These are phyloP conservation scores for Capromys pilorides DNA, from an alignment of 2,797 vertebrate genomes.

Conservation along the genomic window DNA sequence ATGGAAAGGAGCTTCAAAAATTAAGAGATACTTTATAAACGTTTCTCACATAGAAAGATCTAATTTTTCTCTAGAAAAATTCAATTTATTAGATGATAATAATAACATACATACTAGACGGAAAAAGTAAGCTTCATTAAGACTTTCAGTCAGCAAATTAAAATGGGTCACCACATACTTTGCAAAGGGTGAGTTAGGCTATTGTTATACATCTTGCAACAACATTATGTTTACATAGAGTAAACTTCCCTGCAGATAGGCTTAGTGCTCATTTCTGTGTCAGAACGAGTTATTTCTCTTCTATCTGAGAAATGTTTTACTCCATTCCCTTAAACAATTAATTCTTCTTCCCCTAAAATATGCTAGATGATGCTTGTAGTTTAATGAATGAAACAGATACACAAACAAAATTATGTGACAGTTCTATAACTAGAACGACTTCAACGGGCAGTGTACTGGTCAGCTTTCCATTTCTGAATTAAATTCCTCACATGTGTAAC, in stretches of 20 bases:
- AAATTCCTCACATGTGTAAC: background rate
- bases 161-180: background rate
- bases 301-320: background rate
- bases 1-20: background rate
- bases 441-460: background rate
- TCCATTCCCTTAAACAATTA: background rate
- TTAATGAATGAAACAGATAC: background rate
- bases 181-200: background rate
- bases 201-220: background rate
- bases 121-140: background rate
- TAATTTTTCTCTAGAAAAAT: background rate
- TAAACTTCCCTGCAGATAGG: background rate
- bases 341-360: background rate
- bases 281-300: background rate
- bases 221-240: background rate
- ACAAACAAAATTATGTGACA: background rate
- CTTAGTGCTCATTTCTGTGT: background rate
- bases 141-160: background rate
- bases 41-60: background rate
- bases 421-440: background rate
- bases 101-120: background rate
- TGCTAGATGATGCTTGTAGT: background rate
- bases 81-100: background rate
- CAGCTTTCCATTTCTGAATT: background rate
- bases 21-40: background rate